Evolutionary conservation across 2,113 vertebrate genomes (phyloP).

Genomic region (Paradoxurus hermaphroditus): DNA sequence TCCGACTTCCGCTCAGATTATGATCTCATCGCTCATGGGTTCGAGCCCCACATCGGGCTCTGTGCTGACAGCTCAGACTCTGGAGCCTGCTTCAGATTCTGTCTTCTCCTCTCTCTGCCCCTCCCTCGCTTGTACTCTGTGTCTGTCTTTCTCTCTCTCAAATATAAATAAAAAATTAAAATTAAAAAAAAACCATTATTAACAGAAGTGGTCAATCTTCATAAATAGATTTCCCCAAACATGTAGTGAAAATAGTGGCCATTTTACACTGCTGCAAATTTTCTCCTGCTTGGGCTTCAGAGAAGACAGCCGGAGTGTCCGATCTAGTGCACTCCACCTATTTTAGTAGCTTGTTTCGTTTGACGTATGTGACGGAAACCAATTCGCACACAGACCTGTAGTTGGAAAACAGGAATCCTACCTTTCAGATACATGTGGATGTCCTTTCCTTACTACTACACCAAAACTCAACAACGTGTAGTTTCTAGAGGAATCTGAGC

Average conservation of each 20-base stretch:
- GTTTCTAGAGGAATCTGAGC: background rate
- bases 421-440: background rate
- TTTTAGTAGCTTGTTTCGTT: background rate
- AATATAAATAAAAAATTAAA: too few species aligned
- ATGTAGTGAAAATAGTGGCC: background rate
- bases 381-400: background rate
- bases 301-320: background rate
- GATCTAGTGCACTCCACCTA: background rate
- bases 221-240: background rate
- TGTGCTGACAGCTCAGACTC: too few species aligned
- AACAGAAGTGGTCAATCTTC: background rate
- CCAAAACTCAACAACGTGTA: background rate
- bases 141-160: too few species aligned
- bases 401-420: background rate
- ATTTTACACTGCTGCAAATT: background rate
- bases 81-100: too few species aligned
- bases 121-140: too few species aligned
- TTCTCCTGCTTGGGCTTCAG: background rate
- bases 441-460: background rate
- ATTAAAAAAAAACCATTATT: too few species aligned
- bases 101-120: too few species aligned
- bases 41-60: too few species aligned
- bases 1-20: too few species aligned
- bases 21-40: too few species aligned
- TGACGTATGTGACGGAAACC: background rate